Percentiles rank a stretch among this genome's conserved stretches.
Evolutionary conservation across 1,140 invertebrate species (phyloP).

Genomic region (Ganaspis sp.): DNA sequence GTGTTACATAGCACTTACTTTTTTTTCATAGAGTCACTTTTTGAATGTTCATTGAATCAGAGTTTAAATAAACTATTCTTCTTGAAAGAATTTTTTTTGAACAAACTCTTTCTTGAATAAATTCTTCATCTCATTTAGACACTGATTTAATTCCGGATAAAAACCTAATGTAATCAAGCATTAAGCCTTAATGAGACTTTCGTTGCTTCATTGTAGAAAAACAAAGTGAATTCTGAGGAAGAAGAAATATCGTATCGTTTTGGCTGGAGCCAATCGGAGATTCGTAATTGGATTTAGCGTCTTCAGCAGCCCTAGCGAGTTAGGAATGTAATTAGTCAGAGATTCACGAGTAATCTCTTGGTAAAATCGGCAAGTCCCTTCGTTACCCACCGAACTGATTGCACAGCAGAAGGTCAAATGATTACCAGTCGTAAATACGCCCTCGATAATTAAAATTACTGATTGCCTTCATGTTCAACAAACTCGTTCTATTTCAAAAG

Average conservation of each 20-base stretch:
- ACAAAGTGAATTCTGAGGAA: background rate
- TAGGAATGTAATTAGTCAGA: constrained; percentile 72
- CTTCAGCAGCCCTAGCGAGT: constrained; percentile 55
- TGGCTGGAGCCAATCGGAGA: constrained; percentile 52
- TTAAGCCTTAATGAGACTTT: background rate
- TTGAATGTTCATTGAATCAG: too few species aligned
- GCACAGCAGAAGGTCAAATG: constrained; percentile 58
- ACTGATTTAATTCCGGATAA: background rate
- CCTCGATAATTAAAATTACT: constrained; percentile 66
- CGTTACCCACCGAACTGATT: constrained; percentile 54
- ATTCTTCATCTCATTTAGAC: background rate
- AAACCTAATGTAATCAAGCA: background rate
- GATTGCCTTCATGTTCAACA: constrained; percentile 48
- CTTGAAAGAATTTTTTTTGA: too few species aligned
- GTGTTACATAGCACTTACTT: too few species aligned
- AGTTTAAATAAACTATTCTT: too few species aligned
- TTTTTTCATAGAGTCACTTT: too few species aligned
- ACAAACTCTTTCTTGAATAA: background rate
- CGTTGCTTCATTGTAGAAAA: constrained; percentile 15
- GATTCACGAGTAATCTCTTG: constrained; percentile 60
- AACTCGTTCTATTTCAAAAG: too few species aligned
- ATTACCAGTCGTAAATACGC: constrained; percentile 64
- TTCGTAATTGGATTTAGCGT: constrained; percentile 69
- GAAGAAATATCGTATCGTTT: constrained; percentile 17
- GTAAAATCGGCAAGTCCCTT: constrained; percentile 55